Conservation (phyloP, 1,140 invertebrate species). For the Phortica variegata region DNA sequence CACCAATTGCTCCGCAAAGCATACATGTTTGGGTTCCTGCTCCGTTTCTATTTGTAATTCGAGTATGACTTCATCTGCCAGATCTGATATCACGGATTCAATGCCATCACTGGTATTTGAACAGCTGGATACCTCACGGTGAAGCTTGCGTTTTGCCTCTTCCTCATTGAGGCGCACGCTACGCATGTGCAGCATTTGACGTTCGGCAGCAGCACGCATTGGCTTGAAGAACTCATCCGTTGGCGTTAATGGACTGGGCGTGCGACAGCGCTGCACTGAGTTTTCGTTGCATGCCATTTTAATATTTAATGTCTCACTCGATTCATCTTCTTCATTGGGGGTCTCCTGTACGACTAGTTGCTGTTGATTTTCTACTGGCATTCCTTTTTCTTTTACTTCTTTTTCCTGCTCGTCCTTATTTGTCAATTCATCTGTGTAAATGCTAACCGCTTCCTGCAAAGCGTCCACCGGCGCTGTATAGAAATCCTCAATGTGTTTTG, state of each 20-base stretch:
- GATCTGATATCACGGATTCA: constrained; percentile 49
- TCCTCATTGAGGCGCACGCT: constrained; percentile 42
- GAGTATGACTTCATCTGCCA: constrained; percentile 44
- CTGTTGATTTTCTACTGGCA: too few relatives aligned
- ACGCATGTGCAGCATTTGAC: constrained; percentile 32
- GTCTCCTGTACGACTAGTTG: too few relatives aligned
- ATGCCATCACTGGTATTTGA: constrained; percentile 52
- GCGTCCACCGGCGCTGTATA: constrained; percentile 42
- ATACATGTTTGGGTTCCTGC: constrained; percentile 25
- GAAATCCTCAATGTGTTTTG: constrained; percentile 43
- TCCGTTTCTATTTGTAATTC: constrained; percentile 46
- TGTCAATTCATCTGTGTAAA: constrained; percentile 12
- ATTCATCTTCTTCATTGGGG: too few relatives aligned
- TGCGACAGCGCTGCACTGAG: constrained; percentile 27
- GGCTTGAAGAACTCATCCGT: constrained; percentile 43
- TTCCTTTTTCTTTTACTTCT: too few relatives aligned
- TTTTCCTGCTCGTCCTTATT: constrained; percentile 15
- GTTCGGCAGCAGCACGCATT: constrained; percentile 38
- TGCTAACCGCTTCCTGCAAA: constrained; percentile 13
- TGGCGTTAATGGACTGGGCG: constrained; percentile 37
- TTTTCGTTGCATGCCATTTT: too few relatives aligned
- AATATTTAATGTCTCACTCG: too few relatives aligned
- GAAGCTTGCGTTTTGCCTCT: constrained; percentile 12
- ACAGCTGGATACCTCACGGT: constrained; percentile 36
- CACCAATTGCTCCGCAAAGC: constrained; percentile 15